A percentile compares a stretch with the other conserved stretches of the same genome.
Evolutionary conservation across 2,113 vertebrate genomes (phyloP).

Genomic region (Ameiurus melas): DNA sequence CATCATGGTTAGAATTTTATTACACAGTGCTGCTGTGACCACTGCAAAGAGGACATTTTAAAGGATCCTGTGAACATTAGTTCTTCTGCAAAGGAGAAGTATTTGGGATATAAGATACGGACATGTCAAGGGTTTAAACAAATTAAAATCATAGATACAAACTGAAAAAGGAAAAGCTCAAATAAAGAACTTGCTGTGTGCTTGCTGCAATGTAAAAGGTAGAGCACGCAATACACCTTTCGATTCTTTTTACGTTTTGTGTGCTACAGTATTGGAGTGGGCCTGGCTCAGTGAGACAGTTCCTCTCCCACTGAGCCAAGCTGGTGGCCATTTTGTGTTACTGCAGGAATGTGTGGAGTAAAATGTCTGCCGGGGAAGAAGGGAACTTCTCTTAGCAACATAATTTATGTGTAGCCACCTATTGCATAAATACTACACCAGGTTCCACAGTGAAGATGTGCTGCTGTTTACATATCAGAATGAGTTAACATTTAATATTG

Average conservation of each 20-base stretch:
- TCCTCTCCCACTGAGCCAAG: background rate
- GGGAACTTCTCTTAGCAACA: background rate
- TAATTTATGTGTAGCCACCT: background rate
- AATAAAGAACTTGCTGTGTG: background rate
- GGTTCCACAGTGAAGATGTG: background rate
- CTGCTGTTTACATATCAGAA: background rate
- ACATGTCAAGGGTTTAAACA: background rate
- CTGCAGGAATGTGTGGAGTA: constrained; percentile 6
- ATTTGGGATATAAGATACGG: background rate
- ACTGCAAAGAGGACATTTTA: background rate
- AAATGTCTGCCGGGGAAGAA: constrained; percentile 27
- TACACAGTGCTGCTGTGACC: background rate
- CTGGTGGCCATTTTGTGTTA: constrained; percentile 53
- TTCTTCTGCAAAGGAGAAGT: background rate
- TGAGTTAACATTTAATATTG: background rate
- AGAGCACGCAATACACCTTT: background rate
- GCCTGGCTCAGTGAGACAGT: background rate
- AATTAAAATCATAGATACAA: background rate
- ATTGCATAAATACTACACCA: background rate
- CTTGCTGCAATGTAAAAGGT: background rate
- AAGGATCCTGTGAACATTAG: background rate
- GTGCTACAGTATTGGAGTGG: background rate
- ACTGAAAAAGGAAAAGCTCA: background rate
- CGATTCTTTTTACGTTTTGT: background rate
- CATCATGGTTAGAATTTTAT: background rate